A percentile compares a stretch with the other conserved stretches of the same genome.
Conservation (phyloP, 1,140 invertebrate species). For the Venturia canescens region DNA sequence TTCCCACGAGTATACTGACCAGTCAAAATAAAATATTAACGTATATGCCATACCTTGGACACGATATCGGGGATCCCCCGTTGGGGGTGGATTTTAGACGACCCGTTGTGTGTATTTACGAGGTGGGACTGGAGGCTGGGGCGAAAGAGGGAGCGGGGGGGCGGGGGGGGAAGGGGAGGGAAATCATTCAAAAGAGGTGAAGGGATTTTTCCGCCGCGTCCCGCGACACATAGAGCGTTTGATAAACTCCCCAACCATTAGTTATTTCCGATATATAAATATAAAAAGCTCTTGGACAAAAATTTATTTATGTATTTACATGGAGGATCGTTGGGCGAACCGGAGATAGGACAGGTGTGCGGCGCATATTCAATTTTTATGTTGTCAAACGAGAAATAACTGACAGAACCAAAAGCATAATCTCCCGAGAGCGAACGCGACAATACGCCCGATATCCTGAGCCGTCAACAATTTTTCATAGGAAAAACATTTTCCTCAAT, state of each 20-base stretch:
- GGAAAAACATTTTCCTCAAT: not conserved
- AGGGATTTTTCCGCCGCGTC: not conserved
- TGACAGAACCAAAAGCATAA: constrained; percentile 1
- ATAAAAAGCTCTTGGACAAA: not conserved
- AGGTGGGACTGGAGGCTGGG: not conserved
- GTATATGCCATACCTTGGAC: constrained; percentile 29
- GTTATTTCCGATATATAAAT: constrained; percentile 17
- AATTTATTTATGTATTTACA: constrained; percentile 36
- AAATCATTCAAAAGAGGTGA: not conserved
- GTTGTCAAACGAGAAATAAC: constrained; percentile 21
- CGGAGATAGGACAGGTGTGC: not conserved
- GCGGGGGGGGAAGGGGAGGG: too few relatives aligned
- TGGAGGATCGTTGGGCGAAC: not conserved
- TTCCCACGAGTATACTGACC: constrained; percentile 36
- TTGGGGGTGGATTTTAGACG: constrained; percentile 15
- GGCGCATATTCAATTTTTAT: constrained; percentile 38
- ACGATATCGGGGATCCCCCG: constrained; percentile 39
- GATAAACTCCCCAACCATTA: not conserved
- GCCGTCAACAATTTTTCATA: not conserved
- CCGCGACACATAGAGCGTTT: not conserved
- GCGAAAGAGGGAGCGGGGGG: not conserved
- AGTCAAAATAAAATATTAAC: constrained; percentile 49
- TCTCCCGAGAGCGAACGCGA: not conserved
- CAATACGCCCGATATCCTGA: not conserved
- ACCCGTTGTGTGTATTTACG: not conserved